Percentiles rank a stretch among this genome's conserved stretches.
phyloP scores from a whole-genome alignment of 2,888 invertebrate genomes.

The Lamellibrachia columna region DNA sequence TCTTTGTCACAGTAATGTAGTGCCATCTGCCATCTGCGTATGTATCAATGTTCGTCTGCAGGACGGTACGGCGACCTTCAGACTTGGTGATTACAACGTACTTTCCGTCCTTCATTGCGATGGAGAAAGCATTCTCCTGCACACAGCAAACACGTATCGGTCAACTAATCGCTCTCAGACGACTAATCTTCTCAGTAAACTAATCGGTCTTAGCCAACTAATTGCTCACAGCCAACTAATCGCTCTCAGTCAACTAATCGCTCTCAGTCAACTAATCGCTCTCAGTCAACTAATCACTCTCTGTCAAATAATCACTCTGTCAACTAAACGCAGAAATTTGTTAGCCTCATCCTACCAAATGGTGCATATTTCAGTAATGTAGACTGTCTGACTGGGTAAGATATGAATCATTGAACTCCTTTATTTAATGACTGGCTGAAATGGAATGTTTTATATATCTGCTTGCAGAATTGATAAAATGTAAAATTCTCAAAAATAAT shows the following conservation, averaged over 20 bases:
- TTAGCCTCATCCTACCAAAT: too few relatives aligned
- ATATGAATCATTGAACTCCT: too few relatives aligned
- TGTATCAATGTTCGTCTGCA: constrained; percentile 68
- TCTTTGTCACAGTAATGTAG: constrained; percentile 86
- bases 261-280: not conserved
- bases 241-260: not conserved
- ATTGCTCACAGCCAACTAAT: not conserved
- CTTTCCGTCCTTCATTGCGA: constrained; percentile 72
- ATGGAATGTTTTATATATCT: too few relatives aligned
- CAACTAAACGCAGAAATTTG: too few relatives aligned
- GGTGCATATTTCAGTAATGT: too few relatives aligned
- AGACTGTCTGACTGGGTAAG: too few relatives aligned
- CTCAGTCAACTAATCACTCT: not conserved
- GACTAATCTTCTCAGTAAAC: not conserved
- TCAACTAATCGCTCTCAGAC: not conserved
- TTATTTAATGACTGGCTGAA: too few relatives aligned
- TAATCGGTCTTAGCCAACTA: not conserved
- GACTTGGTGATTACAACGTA: constrained; percentile 69
- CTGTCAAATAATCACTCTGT: not conserved
- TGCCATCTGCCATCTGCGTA: constrained; percentile 95
- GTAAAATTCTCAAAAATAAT: too few relatives aligned
- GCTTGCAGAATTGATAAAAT: too few relatives aligned
- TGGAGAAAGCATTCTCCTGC: constrained; percentile 69
- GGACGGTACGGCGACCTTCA: constrained; percentile 47
- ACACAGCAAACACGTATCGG: not conserved